These are phyloP conservation scores for Elachura formosa DNA, from an alignment of 2,113 vertebrate genomes.

Conservation along the genomic window DNA sequence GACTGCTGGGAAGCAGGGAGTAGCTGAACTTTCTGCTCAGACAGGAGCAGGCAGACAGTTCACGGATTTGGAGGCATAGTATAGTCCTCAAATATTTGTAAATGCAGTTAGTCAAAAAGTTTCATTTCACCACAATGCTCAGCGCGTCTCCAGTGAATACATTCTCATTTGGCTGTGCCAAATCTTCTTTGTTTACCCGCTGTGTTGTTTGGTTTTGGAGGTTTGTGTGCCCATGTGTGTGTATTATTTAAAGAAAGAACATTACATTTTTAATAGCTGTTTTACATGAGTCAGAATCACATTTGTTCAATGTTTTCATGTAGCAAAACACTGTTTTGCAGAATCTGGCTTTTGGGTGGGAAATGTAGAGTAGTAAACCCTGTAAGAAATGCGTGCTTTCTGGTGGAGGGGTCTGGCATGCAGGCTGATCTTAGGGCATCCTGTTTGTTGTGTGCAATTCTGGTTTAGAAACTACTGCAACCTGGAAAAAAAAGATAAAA, in stretches of 20 bases:
- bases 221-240: no score
- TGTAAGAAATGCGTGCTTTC: neutral
- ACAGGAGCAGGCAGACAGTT: neutral
- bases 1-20: neutral
- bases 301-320: neutral
- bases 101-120: neutral
- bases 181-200: neutral
- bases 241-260: neutral
- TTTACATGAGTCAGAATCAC: neutral
- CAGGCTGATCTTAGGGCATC: neutral
- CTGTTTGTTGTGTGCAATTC: neutral
- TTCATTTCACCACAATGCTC: neutral
- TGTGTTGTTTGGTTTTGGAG: neutral
- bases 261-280: neutral
- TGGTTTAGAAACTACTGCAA: neutral
- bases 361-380: neutral
- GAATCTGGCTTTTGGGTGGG: neutral
- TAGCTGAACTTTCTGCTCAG: neutral
- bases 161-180: neutral
- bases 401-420: neutral
- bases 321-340: neutral
- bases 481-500: neutral
- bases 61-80: neutral
- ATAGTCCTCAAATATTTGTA: neutral
- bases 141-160: neutral